These are phyloP conservation scores for Pampusana beccarii DNA, from an alignment of 2,113 vertebrate species.

Conservation along the genomic window DNA sequence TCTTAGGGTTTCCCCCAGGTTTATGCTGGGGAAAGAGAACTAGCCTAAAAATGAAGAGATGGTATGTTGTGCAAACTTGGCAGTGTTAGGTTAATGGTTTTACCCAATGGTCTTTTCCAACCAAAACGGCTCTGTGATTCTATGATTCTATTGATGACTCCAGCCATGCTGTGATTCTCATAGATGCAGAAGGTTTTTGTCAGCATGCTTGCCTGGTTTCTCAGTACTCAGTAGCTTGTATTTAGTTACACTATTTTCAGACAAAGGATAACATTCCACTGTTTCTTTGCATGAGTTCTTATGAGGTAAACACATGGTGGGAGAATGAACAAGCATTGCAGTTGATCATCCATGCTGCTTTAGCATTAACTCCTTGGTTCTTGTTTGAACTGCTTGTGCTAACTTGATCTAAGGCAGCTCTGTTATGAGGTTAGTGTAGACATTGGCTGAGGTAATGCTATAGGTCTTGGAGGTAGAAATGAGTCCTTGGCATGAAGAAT, in stretches of 20 bases:
- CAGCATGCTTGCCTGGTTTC: not conserved
- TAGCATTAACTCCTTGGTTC: not conserved
- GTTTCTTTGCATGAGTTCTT: not conserved
- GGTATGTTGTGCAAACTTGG: not conserved
- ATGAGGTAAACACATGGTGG: not conserved
- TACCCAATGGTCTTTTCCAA: no score
- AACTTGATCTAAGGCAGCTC: not conserved
- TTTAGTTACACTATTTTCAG: not conserved
- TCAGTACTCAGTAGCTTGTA: not conserved
- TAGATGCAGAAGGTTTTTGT: not conserved
- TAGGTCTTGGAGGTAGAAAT: not conserved
- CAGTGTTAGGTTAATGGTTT: no score
- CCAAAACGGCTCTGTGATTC: no score
- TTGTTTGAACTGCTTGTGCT: not conserved
- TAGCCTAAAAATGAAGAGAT: not conserved
- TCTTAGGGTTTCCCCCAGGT: not conserved
- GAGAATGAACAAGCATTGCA: not conserved
- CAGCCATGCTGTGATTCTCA: not conserved
- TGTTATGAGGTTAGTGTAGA: not conserved
- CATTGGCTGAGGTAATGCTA: not conserved
- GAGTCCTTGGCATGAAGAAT: not conserved
- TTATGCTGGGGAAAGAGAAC: not conserved
- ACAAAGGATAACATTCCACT: not conserved
- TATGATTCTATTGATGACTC: not conserved
- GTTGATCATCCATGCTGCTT: fast-evolving